These are phyloP conservation scores for Osmerus eperlanus DNA, from an alignment of 2,113 vertebrate species.

Conservation along the genomic window DNA sequence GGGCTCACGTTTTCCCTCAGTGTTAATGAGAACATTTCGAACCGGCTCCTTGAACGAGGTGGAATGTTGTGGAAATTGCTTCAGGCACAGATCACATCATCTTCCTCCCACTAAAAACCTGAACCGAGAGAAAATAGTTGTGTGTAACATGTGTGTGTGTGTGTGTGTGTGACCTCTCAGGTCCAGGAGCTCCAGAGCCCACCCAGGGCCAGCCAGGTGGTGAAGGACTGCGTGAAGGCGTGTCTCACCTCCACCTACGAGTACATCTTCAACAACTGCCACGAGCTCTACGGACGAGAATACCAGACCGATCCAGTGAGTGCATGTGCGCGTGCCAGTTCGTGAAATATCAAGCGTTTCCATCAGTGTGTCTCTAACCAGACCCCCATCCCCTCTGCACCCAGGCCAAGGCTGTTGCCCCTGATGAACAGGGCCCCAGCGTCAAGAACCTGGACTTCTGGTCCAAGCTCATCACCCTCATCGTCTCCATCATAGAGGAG, in stretches of 20 bases:
- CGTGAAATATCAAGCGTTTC: not conserved
- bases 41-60: too few relatives aligned
- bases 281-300: slow-evolving; percentile 92
- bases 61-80: too few relatives aligned
- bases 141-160: not conserved
- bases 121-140: too few relatives aligned
- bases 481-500: slow-evolving; percentile 97
- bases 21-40: not conserved
- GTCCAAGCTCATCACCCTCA: slow-evolving; percentile 98
- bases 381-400: not conserved
- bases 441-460: slow-evolving; percentile 98
- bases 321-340: not conserved
- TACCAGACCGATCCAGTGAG: slow-evolving; percentile 91
- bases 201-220: slow-evolving; percentile 92
- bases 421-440: slow-evolving; percentile 95
- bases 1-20: not conserved
- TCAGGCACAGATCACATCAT: too few relatives aligned
- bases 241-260: slow-evolving; percentile 97
- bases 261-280: slow-evolving; percentile 98
- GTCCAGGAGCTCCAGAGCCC: slow-evolving; percentile 97
- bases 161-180: slow-evolving; percentile 60
- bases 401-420: slow-evolving; percentile 88
- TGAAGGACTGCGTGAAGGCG: slow-evolving; percentile 96
- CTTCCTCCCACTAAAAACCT: too few relatives aligned
- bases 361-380: not conserved